Conservation (phyloP, 2,113 vertebrate genomes). For the Paramormyrops kingsleyae region DNA sequence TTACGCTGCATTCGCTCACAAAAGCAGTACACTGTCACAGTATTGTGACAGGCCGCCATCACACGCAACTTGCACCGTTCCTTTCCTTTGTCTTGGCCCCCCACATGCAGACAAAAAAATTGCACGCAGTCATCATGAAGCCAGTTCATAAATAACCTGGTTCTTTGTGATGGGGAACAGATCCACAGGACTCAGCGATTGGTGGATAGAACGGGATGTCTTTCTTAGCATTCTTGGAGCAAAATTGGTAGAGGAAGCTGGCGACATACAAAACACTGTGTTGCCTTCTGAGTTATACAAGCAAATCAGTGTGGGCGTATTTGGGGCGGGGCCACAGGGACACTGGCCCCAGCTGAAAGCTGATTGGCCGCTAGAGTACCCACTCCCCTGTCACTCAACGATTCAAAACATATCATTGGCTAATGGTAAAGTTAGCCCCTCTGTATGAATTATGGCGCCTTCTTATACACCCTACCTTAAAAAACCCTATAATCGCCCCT, state of each 20-base stretch:
- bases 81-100: background rate
- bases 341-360: background rate
- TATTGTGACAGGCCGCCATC: background rate
- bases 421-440: background rate
- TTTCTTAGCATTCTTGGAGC: background rate
- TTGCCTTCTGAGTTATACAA: background rate
- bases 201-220: background rate
- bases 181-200: background rate
- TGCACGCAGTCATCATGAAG: background rate
- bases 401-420: background rate
- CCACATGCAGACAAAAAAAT: background rate
- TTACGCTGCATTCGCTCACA: background rate
- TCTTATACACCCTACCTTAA: background rate
- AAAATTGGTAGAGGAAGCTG: background rate
- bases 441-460: background rate
- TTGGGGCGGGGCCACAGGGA: background rate
- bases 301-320: background rate
- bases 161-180: background rate
- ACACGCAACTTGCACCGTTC: background rate
- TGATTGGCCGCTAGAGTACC: background rate
- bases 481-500: background rate
- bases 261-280: background rate
- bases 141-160: background rate
- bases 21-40: background rate
- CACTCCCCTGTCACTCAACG: background rate